Conservation (phyloP, 2,888 invertebrate genomes). For the Leucophenga montana region DNA sequence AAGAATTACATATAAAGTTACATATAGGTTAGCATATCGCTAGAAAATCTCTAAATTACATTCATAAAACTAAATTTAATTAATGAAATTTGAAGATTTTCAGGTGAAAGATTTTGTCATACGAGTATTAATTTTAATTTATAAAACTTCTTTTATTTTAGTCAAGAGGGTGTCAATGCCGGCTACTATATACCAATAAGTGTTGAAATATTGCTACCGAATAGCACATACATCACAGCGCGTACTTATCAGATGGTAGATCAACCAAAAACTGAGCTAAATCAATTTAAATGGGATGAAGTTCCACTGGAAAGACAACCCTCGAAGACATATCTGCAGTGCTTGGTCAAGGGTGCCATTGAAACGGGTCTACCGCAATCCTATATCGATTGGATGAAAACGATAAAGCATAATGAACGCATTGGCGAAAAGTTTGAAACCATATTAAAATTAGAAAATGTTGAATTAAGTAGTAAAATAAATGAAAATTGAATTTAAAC, state of each 20-base stretch:
- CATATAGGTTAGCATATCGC: too few species aligned
- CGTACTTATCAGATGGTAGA: constrained; percentile 82
- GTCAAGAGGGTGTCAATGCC: constrained; percentile 63
- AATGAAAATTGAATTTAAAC: not conserved
- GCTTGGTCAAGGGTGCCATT: constrained; percentile 68
- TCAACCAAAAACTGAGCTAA: constrained; percentile 74
- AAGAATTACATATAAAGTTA: too few species aligned
- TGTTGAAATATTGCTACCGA: constrained; percentile 77
- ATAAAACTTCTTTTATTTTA: constrained; percentile 28
- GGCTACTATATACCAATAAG: constrained; percentile 79
- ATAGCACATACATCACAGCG: constrained; percentile 76
- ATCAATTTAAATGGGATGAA: constrained; percentile 59
- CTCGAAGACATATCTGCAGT: constrained; percentile 81
- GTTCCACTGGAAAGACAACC: constrained; percentile 80
- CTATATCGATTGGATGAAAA: constrained; percentile 81
- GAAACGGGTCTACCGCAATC: constrained; percentile 78
- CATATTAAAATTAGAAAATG: constrained; percentile 68
- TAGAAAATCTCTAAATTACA: too few species aligned
- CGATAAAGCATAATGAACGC: constrained; percentile 84
- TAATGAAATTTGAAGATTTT: too few species aligned
- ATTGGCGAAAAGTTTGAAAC: constrained; percentile 73
- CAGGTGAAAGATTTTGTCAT: too few species aligned
- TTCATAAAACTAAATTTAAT: too few species aligned
- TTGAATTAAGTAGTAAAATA: constrained; percentile 37
- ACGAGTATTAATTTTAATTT: not conserved